phyloP scores from a whole-genome alignment of 2,113 vertebrate species.

The Paramormyrops kingsleyae region DNA sequence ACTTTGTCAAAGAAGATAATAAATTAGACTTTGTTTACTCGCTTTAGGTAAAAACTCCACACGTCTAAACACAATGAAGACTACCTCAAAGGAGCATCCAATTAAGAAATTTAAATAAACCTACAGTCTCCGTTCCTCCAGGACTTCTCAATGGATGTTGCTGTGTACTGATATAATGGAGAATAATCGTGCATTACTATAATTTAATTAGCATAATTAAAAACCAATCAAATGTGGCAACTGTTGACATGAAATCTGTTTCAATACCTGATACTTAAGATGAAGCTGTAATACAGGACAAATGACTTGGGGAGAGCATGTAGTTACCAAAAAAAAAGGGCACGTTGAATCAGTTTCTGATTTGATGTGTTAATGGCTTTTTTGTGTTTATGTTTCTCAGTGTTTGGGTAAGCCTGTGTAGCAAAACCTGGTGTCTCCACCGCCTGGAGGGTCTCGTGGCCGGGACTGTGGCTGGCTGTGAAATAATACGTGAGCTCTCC shows the following conservation, averaged over 20 bases:
- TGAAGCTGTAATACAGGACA: background rate
- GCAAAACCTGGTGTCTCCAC: background rate
- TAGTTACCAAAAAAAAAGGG: background rate
- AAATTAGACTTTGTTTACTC: background rate
- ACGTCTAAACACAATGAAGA: slow-evolving; percentile 11
- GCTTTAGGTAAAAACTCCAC: slow-evolving; percentile 6
- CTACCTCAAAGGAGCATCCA: slow-evolving; percentile 24
- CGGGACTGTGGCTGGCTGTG: background rate
- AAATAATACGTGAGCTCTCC: background rate
- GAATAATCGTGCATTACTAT: slow-evolving; percentile 28
- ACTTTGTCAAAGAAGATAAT: background rate
- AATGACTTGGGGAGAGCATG: background rate
- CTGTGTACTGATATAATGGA: slow-evolving; percentile 28
- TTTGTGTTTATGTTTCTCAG: background rate
- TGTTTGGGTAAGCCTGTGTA: background rate
- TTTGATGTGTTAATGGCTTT: slow-evolving; percentile 6
- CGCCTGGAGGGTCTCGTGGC: background rate
- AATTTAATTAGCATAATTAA: slow-evolving; percentile 27
- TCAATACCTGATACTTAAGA: background rate
- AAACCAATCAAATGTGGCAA: background rate
- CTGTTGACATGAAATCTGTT: slow-evolving; percentile 21
- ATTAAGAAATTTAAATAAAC: slow-evolving; percentile 41
- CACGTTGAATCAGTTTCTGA: background rate
- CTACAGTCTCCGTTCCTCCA: slow-evolving; percentile 29
- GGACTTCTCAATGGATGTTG: slow-evolving; percentile 18